Evolutionary conservation across 2,113 vertebrate genomes (phyloP).

Genomic region (Euleptes europaea): DNA sequence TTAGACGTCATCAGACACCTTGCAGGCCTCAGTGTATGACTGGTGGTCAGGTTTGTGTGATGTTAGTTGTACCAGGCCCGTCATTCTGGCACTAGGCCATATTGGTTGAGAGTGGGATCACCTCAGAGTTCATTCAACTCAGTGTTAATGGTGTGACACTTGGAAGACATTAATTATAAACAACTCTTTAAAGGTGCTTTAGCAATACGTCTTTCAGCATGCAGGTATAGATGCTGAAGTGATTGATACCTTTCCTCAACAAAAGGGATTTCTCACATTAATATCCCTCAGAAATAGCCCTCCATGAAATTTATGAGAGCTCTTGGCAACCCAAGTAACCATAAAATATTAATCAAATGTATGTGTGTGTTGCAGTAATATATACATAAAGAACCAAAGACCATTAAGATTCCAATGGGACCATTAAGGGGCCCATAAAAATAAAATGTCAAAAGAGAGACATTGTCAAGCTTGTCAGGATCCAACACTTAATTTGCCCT

Average conservation of each 20-base stretch:
- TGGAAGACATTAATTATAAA: slow-evolving; percentile 64
- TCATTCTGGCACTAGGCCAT: background rate
- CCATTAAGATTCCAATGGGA: slow-evolving; percentile 70
- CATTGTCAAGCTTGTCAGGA: slow-evolving; percentile 55
- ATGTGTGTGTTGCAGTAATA: slow-evolving; percentile 72
- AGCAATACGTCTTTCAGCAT: slow-evolving; percentile 68
- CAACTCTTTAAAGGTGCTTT: slow-evolving; percentile 57
- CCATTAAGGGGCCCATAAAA: slow-evolving; percentile 68
- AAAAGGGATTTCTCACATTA: slow-evolving; percentile 65
- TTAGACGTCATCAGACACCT: background rate
- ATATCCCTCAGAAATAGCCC: slow-evolving; percentile 58
- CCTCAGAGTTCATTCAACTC: slow-evolving; percentile 1
- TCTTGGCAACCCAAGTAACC: slow-evolving; percentile 68
- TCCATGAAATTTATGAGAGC: slow-evolving; percentile 70
- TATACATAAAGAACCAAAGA: slow-evolving; percentile 71
- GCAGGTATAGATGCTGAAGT: slow-evolving; percentile 58
- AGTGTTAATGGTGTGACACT: slow-evolving; percentile 38
- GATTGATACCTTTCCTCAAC: slow-evolving; percentile 65
- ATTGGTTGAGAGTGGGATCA: background rate
- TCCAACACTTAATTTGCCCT: slow-evolving; percentile 32
- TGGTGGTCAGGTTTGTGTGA: background rate
- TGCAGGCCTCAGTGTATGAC: background rate
- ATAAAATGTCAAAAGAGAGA: slow-evolving; percentile 53
- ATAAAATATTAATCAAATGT: slow-evolving; percentile 76
- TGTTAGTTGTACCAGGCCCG: background rate